Evolutionary conservation across 2,888 invertebrate species (phyloP).

Genomic region (Lamproptera curius): DNA sequence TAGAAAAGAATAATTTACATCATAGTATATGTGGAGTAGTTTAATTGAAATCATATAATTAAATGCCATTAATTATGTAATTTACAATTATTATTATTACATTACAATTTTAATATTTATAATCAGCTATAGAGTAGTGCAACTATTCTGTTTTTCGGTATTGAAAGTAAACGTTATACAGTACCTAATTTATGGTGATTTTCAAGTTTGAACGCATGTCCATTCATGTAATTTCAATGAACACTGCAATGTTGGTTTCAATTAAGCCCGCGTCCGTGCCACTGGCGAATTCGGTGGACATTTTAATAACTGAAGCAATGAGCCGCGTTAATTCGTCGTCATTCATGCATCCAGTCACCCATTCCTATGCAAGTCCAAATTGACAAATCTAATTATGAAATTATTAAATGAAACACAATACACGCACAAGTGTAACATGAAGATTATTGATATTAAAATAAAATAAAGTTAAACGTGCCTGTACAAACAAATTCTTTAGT

Average conservation of each 20-base stretch:
- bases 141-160: too few relatives aligned
- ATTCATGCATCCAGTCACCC: conserved; percentile 15
- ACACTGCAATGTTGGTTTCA: not conserved
- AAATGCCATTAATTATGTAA: too few relatives aligned
- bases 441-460: not conserved
- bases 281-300: conserved; percentile 13
- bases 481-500: not conserved
- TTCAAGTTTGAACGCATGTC: not conserved
- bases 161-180: too few relatives aligned
- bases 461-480: not conserved
- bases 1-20: too few relatives aligned
- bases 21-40: too few relatives aligned
- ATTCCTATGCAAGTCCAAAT: conserved; percentile 6
- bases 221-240: not conserved
- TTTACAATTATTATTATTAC: too few relatives aligned
- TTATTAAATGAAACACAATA: too few relatives aligned
- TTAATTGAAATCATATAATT: too few relatives aligned
- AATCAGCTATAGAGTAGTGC: too few relatives aligned
- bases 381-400: conserved; percentile 8
- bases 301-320: conserved; percentile 20
- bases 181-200: not conserved
- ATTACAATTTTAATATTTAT: too few relatives aligned
- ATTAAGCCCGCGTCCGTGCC: not conserved
- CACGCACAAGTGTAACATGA: too few relatives aligned
- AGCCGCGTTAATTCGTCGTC: conserved; percentile 17